Conservation (phyloP, 2,113 vertebrate species). For the Phaetusa simplex region DNA sequence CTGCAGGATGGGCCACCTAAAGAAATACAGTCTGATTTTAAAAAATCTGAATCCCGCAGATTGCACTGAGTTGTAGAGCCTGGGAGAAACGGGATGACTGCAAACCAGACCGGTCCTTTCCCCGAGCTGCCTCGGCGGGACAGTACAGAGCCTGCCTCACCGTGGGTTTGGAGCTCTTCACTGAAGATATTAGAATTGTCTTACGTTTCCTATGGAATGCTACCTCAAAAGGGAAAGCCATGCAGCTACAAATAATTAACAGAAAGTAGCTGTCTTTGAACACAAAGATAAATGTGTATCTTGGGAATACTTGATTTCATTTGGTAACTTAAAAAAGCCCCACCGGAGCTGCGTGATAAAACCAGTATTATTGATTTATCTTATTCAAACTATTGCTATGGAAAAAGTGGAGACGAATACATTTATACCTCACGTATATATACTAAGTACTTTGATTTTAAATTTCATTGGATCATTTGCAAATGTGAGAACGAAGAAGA, state of each 20-base stretch:
- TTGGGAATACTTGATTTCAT: background rate
- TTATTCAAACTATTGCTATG: background rate
- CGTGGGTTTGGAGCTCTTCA: background rate
- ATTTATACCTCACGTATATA: background rate
- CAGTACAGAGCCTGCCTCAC: background rate
- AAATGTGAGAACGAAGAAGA: background rate
- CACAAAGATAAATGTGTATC: background rate
- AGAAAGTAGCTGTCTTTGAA: background rate
- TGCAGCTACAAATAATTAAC: background rate
- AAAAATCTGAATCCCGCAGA: background rate
- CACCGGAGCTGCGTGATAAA: background rate
- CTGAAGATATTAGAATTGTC: background rate
- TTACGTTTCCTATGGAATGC: background rate
- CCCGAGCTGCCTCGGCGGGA: accelerated
- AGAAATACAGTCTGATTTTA: background rate
- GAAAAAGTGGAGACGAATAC: background rate
- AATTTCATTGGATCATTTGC: background rate
- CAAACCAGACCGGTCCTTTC: background rate
- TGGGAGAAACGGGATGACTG: background rate
- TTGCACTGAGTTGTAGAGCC: background rate
- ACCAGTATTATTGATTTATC: background rate
- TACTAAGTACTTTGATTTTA: background rate
- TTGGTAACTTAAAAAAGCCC: background rate
- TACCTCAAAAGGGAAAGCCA: background rate
- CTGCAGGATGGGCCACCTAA: background rate